Conservation (phyloP, 64 coral and sea anemone species). For the Actinia tenebrosa region DNA sequence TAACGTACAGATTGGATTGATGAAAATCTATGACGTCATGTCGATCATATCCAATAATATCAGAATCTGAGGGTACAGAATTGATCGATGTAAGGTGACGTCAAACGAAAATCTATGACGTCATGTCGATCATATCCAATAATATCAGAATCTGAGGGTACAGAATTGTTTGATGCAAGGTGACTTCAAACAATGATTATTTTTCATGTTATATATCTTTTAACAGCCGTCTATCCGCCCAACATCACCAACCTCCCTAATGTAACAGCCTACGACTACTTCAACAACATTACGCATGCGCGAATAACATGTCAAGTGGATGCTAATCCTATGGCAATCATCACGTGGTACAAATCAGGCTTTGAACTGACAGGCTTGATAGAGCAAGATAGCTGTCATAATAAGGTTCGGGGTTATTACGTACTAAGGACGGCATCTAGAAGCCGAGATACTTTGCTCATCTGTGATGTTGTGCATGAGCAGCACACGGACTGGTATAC, state of each 20-base stretch:
- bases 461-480: constrained; percentile 32
- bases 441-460: neutral
- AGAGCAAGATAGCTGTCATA: neutral
- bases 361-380: neutral
- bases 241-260: constrained; percentile 12
- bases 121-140: too few species aligned
- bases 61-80: too few species aligned
- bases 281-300: neutral
- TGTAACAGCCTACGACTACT: neutral
- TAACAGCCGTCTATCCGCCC: constrained; percentile 3
- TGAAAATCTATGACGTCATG: too few species aligned
- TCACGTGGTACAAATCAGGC: constrained; percentile 12
- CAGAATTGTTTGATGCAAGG: too few species aligned
- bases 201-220: neutral
- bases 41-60: too few species aligned
- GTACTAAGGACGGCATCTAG: neutral
- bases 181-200: neutral
- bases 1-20: too few species aligned
- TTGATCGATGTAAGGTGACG: too few species aligned
- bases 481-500: constrained; percentile 46
- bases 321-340: neutral
- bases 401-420: constrained; percentile 12
- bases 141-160: too few species aligned
- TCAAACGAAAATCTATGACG: too few species aligned
- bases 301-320: constrained; percentile 6